These are phyloP conservation scores for Dufourea novaeangliae DNA, from an alignment of 1,140 invertebrate species.

Conservation along the genomic window DNA sequence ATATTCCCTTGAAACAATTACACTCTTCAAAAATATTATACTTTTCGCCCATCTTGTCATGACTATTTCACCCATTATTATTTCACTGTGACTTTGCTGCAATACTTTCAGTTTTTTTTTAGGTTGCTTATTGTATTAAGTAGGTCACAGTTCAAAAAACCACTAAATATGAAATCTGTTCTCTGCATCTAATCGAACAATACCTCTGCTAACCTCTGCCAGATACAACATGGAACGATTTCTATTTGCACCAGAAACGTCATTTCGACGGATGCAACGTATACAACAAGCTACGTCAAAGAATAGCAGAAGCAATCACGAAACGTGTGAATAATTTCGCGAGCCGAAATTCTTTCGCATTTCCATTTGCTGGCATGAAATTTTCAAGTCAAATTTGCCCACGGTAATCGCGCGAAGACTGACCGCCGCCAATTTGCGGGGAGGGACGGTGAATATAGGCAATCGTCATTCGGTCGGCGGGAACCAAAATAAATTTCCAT, in stretches of 20 bases:
- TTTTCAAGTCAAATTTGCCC: slow-evolving; percentile 48
- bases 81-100: too few species aligned
- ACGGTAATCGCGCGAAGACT: slow-evolving; percentile 26
- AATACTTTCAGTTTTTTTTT: too few species aligned
- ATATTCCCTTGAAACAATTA: too few species aligned
- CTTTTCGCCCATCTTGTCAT: too few species aligned
- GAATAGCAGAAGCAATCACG: not conserved
- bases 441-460: too few species aligned
- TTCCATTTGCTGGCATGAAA: slow-evolving; percentile 37
- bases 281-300: not conserved
- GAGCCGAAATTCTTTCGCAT: not conserved
- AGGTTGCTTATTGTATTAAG: too few species aligned
- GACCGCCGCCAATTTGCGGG: not conserved
- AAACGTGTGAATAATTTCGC: not conserved
- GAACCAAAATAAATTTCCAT: slow-evolving; percentile 46
- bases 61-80: too few species aligned
- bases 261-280: not conserved
- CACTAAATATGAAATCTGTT: not conserved
- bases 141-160: too few species aligned
- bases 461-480: not conserved
- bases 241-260: not conserved
- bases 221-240: not conserved
- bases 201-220: not conserved
- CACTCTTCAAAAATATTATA: too few species aligned
- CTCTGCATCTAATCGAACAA: not conserved